Evolutionary conservation across 2,888 invertebrate species (phyloP).

Genomic region (Eristalis arbustorum): DNA sequence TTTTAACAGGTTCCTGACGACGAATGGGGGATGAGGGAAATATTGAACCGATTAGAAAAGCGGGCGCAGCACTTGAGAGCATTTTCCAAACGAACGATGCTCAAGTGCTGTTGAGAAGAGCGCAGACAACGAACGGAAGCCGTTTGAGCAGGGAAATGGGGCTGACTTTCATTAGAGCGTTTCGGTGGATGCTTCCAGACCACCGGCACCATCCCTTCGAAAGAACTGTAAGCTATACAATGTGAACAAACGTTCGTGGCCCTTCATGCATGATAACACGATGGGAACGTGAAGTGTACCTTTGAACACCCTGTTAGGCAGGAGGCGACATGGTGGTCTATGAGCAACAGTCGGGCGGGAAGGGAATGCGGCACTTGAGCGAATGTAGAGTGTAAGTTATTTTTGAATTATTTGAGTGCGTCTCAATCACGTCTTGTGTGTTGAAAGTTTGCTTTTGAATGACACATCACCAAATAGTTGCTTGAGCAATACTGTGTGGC

Average conservation of each 20-base stretch:
- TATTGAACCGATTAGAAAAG: background rate
- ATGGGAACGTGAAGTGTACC: constrained; percentile 49
- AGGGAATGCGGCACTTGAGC: background rate
- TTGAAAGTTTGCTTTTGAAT: no score
- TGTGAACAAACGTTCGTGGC: constrained; percentile 12
- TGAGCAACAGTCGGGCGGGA: background rate
- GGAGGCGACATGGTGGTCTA: background rate
- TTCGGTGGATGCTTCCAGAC: background rate
- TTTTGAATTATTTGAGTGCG: no score
- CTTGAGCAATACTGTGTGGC: no score
- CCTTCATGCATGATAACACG: constrained; percentile 33
- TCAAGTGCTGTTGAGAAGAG: constrained; percentile 42
- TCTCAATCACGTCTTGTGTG: no score
- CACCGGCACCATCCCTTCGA: background rate
- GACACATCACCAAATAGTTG: no score
- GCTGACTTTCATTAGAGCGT: constrained; percentile 16
- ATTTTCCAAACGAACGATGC: constrained; percentile 49
- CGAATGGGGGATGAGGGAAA: background rate
- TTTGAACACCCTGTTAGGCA: constrained; percentile 21
- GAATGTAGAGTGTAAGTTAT: no score
- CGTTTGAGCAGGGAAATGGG: constrained; percentile 17
- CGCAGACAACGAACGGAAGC: constrained; percentile 30
- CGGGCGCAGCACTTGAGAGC: constrained; percentile 30
- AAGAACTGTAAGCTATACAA: constrained; percentile 27
- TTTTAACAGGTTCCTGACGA: background rate